Percentiles rank a stretch among this genome's conserved stretches.
These are phyloP conservation scores for Lota lota DNA, from an alignment of 2,113 vertebrate genomes.

Conservation along the genomic window DNA sequence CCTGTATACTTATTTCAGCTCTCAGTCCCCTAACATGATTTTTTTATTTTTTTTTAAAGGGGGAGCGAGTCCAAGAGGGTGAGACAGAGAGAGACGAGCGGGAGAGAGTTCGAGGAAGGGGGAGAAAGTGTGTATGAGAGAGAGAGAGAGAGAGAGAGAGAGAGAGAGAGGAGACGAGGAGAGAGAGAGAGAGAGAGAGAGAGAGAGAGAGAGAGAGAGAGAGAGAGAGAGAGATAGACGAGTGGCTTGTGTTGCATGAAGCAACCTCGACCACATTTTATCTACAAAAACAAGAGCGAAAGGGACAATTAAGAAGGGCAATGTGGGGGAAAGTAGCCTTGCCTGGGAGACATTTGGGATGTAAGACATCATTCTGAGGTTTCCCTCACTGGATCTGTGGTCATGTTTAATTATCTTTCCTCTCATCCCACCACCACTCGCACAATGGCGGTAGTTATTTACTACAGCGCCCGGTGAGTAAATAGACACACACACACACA, in stretches of 20 bases:
- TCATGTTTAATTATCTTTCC: constrained; percentile 34
- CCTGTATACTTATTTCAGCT: constrained; percentile 24
- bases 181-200: constrained; percentile 12
- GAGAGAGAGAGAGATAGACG: constrained; percentile 14
- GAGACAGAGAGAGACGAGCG: background rate
- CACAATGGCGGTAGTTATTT: constrained; percentile 36
- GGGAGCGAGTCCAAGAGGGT: constrained; percentile 5
- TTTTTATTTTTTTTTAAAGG: no score
- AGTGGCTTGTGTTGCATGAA: constrained; percentile 11
- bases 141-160: no score
- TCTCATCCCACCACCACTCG: constrained; percentile 19
- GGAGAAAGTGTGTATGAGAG: constrained; percentile 4
- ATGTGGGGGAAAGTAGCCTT: background rate
- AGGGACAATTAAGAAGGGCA: background rate
- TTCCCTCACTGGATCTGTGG: constrained; percentile 7
- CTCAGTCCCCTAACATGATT: constrained; percentile 7
- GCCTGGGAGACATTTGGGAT: constrained; percentile 9
- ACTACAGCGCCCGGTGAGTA: constrained; percentile 26
- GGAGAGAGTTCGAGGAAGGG: no score
- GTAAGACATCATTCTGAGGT: constrained; percentile 16
- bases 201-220: constrained; percentile 6
- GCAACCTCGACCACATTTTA: constrained; percentile 11
- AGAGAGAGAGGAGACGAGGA: background rate
- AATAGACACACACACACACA: background rate
- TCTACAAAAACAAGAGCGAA: constrained; percentile 9